Base-by-base conservation (phyloP, 2,888 invertebrate genomes). In the Cheilosia variabilis region DNA sequence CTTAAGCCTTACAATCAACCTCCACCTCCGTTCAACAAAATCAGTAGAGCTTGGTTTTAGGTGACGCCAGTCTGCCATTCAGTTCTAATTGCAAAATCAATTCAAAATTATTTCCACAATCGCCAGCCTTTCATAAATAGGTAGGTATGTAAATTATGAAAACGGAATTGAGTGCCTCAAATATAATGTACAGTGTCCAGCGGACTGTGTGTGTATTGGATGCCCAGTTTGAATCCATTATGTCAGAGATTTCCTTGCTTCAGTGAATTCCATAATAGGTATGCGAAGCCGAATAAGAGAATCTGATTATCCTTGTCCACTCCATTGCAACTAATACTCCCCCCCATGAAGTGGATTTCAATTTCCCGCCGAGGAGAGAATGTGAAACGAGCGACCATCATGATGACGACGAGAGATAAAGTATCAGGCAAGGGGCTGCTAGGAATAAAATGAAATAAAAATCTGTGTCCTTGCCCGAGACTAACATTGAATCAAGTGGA, bases 401-500 rank as follows among this genome's bases (percentile, higher is more conserved):
- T 79, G 79, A 31, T 31, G 10, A 69, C 34, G 62, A 65, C 52
- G 58, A 65, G 37, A 55, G 57, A 69, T 17, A 53, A 27, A 52
- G 43, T 4, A 34, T 24, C 19, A 63, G 41, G 45, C 53, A 77
- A 0, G 24, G 4, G 24, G 4, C 24, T 41, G 52, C 43, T 17
- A 63, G 15, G 58, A 65, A 60, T 24, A 24, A 63, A 71, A 62
- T 43, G 50, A 71, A 31, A 66, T 34, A 66, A 55, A 84, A 69
- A 73, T 80, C 60, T 65, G 76, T 86, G 81, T 86, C 86, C 86
- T 86, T 60, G 86, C 81, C 86, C 62, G 62, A 76, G 66, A 76
- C 71, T 68, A 86, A 86, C 86, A 76, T 86, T 81, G 81, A 86
- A 86, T 86, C 86, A 81, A 86, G 71, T 69, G 86, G 86, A 86